Evolutionary conservation across 2,113 vertebrate genomes (phyloP).

Genomic region (Polyodon spathula): DNA sequence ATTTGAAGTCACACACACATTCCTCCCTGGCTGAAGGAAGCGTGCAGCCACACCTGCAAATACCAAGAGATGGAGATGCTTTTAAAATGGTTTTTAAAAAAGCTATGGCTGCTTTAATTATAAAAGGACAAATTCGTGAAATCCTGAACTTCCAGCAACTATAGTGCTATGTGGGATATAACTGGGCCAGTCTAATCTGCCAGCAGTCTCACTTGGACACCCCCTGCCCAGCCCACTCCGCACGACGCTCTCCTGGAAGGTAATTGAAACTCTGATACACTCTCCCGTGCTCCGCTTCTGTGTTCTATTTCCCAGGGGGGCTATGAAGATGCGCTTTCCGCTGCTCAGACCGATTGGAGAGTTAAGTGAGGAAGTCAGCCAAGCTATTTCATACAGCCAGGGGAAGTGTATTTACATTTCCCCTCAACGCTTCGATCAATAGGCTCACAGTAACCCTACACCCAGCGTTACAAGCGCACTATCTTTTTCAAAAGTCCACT

Average conservation of each 20-base stretch:
- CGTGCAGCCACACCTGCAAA: no score
- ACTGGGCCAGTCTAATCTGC: neutral
- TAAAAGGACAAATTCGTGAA: no score
- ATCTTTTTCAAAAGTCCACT: neutral
- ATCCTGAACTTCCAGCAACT: no score
- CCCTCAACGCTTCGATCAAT: slow-evolving; percentile 9
- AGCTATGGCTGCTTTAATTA: no score
- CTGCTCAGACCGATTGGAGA: slow-evolving; percentile 14
- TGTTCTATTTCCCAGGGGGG: slow-evolving; percentile 13
- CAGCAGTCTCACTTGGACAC: neutral
- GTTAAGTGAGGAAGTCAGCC: slow-evolving; percentile 14
- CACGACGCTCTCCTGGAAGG: neutral
- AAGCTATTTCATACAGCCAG: slow-evolving; percentile 17
- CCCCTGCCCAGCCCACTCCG: neutral
- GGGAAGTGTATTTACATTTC: slow-evolving; percentile 13
- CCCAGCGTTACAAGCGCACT: neutral
- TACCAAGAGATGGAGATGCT: no score
- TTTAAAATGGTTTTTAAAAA: no score
- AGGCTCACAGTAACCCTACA: slow-evolving; percentile 6
- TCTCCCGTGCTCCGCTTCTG: neutral
- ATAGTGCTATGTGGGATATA: neutral
- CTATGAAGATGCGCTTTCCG: slow-evolving; percentile 11
- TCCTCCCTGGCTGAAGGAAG: no score
- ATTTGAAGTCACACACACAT: no score
- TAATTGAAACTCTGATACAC: slow-evolving; percentile 9